These are phyloP conservation scores for Eublepharis macularius DNA, from an alignment of 2,113 vertebrate genomes.

Conservation along the genomic window DNA sequence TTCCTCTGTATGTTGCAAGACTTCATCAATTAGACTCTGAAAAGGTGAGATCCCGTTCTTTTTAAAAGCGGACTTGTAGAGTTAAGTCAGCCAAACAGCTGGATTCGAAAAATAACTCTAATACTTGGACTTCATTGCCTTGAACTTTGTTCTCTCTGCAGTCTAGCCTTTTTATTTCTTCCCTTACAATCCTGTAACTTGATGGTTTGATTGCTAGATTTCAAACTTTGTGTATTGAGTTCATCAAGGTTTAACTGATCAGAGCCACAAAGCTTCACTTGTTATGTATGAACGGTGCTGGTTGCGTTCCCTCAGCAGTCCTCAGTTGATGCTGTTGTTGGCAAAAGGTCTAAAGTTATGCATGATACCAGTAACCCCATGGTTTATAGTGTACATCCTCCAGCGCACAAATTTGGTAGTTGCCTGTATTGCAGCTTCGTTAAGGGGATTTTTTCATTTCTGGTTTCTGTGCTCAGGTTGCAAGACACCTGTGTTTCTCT, in stretches of 20 bases:
- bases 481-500: neutral
- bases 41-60: conserved; percentile 78
- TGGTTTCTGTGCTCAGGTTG: neutral
- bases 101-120: neutral
- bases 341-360: neutral
- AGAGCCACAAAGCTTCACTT: neutral
- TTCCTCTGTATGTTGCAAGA: conserved; percentile 93
- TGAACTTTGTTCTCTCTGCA: neutral
- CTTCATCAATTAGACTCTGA: conserved; percentile 97
- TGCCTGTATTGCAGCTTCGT: neutral
- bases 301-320: neutral
- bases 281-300: neutral
- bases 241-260: neutral
- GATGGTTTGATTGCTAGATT: neutral
- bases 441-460: neutral
- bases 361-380: too few species aligned
- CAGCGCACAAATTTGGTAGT: too few species aligned
- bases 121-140: neutral
- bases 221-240: neutral
- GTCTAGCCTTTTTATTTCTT: neutral
- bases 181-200: neutral
- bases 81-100: neutral
- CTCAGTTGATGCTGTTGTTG: neutral
- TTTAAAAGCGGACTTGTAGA: neutral
- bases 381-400: too few species aligned